These are phyloP conservation scores for Montipora efflorescens DNA, from an alignment of 64 coral and sea anemone genomes.

Conservation along the genomic window DNA sequence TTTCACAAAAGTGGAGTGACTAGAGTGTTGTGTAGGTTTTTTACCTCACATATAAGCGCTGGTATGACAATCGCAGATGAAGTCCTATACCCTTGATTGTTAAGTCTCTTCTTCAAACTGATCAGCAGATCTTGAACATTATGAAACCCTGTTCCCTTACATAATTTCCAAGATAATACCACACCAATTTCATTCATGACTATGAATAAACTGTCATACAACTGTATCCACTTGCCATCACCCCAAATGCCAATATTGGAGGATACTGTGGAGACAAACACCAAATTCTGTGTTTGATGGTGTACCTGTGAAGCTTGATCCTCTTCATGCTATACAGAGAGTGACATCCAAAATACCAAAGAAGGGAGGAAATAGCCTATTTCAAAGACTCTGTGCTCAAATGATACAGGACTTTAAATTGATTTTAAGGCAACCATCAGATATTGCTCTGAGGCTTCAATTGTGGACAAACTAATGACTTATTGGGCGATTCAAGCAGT, in stretches of 20 bases:
- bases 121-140: conserved; percentile 14
- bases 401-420: conserved; percentile 46
- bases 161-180: conserved; percentile 48
- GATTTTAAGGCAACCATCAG: conserved; percentile 49
- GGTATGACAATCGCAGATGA: too few relatives aligned
- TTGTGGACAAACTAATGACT: background rate
- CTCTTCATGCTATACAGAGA: conserved; percentile 61
- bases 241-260: conserved; percentile 1
- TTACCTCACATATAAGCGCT: too few relatives aligned
- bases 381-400: background rate
- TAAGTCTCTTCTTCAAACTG: conserved; percentile 22
- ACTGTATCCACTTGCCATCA: conserved; percentile 38
- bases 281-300: conserved; percentile 36
- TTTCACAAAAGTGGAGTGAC: too few relatives aligned
- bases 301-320: conserved; percentile 10
- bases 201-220: background rate
- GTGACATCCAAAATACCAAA: conserved; percentile 28
- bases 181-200: conserved; percentile 35
- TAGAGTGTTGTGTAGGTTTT: too few relatives aligned
- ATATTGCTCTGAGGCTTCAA: background rate
- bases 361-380: background rate
- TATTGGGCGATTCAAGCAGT: background rate
- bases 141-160: conserved; percentile 53
- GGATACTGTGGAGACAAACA: conserved; percentile 41
- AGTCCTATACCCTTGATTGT: background rate